phyloP scores from a whole-genome alignment of 1,140 invertebrate genomes.

The Anagrus nilaparvatae region DNA sequence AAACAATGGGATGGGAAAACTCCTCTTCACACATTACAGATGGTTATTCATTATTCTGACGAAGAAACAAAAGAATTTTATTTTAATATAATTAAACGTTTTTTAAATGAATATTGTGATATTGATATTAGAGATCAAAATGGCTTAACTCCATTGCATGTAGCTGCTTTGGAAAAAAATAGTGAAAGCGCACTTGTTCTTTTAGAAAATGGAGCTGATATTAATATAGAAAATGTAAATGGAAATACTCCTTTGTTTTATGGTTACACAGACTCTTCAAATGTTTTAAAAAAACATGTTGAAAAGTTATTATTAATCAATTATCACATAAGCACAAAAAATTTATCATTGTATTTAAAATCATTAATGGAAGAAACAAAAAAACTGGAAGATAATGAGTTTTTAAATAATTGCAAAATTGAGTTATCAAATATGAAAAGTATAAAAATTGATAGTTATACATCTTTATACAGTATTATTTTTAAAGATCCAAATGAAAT shows the following conservation, averaged over 20 bases:
- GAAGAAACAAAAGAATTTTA: too few relatives aligned
- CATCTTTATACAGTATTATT: conserved; percentile 3
- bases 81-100: not conserved
- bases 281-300: conserved; percentile 3
- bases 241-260: conserved; percentile 5
- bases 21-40: not conserved
- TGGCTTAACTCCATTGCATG: not conserved
- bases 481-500: conserved; percentile 2
- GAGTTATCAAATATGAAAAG: conserved; percentile 1
- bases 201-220: conserved; percentile 1
- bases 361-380: not conserved
- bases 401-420: not conserved
- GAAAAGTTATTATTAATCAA: not conserved
- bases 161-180: not conserved
- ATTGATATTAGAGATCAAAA: not conserved
- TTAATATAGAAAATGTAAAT: conserved; percentile 3
- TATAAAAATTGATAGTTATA: not conserved
- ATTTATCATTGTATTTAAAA: not conserved
- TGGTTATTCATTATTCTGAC: too few relatives aligned
- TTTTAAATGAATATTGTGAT: not conserved
- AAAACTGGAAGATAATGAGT: not conserved
- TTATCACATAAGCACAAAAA: conserved; percentile 1
- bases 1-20: conserved; percentile 4
- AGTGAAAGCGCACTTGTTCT: not conserved
- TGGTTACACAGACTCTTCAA: not conserved